Conservation (phyloP, 53 echinoderm and acorn worm species). For the Patiria pectinifera region DNA sequence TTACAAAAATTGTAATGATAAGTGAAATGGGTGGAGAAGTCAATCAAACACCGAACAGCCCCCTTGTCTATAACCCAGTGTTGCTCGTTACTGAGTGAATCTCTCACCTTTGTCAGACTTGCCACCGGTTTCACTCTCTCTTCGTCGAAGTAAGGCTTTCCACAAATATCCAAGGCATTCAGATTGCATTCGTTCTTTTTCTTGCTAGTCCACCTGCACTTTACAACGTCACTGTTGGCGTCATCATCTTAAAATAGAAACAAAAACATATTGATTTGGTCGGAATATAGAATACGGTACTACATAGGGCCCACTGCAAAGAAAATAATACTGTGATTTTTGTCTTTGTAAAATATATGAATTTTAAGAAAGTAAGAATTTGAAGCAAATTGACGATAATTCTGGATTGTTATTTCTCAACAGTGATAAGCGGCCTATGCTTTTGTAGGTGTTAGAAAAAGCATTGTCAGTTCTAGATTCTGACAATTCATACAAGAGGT, state of each 20-base stretch:
- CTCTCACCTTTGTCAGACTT: neutral
- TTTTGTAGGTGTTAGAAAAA: no score
- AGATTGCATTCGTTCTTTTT: slow-evolving; percentile 8
- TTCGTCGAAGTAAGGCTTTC: slow-evolving; percentile 11
- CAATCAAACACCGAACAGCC: neutral
- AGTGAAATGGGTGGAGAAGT: no score
- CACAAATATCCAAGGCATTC: slow-evolving; percentile 25
- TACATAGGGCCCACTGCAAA: no score
- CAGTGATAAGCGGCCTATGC: no score
- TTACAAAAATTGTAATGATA: no score
- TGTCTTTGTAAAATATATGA: no score
- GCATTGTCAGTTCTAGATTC: no score
- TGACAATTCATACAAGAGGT: no score
- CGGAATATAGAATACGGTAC: neutral
- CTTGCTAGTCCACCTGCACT: slow-evolving; percentile 12
- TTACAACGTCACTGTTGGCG: slow-evolving; percentile 33
- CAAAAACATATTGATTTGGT: neutral
- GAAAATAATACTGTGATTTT: no score
- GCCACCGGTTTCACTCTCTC: neutral
- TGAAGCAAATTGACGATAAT: no score
- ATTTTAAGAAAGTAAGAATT: no score
- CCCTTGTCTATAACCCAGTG: neutral
- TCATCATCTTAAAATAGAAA: neutral
- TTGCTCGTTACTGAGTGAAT: neutral
- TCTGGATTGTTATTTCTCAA: no score